A percentile compares a stretch with the other conserved stretches of the same genome.
phyloP scores from a whole-genome alignment of 2,113 vertebrate genomes.

The Rhinogobius similis region DNA sequence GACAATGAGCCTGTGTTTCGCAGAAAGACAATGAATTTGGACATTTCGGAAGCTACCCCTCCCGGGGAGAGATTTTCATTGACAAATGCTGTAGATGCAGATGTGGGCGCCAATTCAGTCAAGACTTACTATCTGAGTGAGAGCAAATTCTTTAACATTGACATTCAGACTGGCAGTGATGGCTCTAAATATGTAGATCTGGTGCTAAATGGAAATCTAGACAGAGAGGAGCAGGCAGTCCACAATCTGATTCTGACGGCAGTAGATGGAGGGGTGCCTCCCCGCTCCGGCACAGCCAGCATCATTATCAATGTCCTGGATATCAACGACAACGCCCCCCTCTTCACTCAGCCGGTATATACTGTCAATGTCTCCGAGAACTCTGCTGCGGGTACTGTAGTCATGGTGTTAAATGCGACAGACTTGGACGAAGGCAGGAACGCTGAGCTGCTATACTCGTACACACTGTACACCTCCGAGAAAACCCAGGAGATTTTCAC shows the following conservation, averaged over 20 bases:
- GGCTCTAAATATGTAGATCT: constrained; percentile 80
- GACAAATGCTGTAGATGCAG: constrained; percentile 81
- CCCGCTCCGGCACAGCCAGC: constrained; percentile 77
- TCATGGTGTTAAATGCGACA: constrained; percentile 75
- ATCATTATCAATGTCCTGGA: constrained; percentile 77
- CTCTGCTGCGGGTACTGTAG: constrained; percentile 62
- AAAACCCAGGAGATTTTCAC: constrained; percentile 78
- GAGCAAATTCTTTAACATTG: constrained; percentile 75
- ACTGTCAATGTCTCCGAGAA: constrained; percentile 73
- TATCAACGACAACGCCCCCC: constrained; percentile 79
- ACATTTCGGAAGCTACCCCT: constrained; percentile 79
- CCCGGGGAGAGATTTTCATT: constrained; percentile 82
- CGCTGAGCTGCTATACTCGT: constrained; percentile 69
- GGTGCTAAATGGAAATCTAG: constrained; percentile 70
- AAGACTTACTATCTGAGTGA: constrained; percentile 78
- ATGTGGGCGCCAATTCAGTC: constrained; percentile 79
- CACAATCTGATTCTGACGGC: constrained; percentile 76
- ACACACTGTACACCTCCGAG: constrained; percentile 76
- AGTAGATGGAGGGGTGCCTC: constrained; percentile 77
- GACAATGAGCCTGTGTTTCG: constrained; percentile 81
- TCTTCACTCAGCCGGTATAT: constrained; percentile 69
- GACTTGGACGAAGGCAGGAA: constrained; percentile 77
- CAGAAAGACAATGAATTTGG: constrained; percentile 79
- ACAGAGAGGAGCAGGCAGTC: constrained; percentile 69
- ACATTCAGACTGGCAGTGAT: constrained; percentile 78